phyloP scores from a whole-genome alignment of 1,140 invertebrate species.

The Panulirus ornatus region DNA sequence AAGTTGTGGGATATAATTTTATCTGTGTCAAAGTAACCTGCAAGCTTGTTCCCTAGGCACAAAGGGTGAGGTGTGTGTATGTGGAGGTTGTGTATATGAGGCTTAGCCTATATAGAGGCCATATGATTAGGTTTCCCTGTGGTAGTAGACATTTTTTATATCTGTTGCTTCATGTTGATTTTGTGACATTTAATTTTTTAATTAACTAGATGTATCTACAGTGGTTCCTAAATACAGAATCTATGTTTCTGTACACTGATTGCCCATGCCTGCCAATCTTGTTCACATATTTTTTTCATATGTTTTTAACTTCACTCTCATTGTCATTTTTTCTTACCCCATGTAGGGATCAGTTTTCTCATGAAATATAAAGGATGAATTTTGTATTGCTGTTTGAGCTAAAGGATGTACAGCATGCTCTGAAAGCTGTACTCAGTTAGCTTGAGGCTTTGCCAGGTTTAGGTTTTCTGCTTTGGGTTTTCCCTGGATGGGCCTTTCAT shows the following conservation, averaged over 20 bases:
- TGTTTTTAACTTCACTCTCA: constrained; percentile 7
- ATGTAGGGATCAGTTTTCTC: neutral
- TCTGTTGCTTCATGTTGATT: constrained; percentile 30
- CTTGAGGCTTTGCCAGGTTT: constrained; percentile 9
- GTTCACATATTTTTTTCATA: neutral
- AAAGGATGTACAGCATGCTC: too few species aligned
- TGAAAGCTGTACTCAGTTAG: neutral
- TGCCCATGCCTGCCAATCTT: constrained; percentile 20
- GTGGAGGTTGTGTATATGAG: neutral
- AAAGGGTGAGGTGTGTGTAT: neutral
- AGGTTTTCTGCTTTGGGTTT: constrained; percentile 5
- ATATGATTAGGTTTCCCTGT: neutral
- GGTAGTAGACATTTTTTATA: constrained; percentile 10
- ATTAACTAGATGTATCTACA: constrained; percentile 24
- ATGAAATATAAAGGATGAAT: constrained; percentile 1
- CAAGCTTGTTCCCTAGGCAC: neutral
- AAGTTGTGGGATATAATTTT: neutral
- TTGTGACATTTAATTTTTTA: constrained; percentile 15
- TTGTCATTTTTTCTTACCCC: neutral
- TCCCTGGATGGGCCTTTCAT: neutral
- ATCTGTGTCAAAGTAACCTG: neutral
- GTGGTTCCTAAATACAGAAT: constrained; percentile 46
- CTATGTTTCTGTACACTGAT: constrained; percentile 17
- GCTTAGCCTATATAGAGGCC: neutral
- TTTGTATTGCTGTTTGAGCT: neutral